Percentiles rank a stretch among this genome's conserved stretches.
Evolutionary conservation across 2,113 vertebrate species (phyloP).

Genomic region (Macrotus californicus): DNA sequence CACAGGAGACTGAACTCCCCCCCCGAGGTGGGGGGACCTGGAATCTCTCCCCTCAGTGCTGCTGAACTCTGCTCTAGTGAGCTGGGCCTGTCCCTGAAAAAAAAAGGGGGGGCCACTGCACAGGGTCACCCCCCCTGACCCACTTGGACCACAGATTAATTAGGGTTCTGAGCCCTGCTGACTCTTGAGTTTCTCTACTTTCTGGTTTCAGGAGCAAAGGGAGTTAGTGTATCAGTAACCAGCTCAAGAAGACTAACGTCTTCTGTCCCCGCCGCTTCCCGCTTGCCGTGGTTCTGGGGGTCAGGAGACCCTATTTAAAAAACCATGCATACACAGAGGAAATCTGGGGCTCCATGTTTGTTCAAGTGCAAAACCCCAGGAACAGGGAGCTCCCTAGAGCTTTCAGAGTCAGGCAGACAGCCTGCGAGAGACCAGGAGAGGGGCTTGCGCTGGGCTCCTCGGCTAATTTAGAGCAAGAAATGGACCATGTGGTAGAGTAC

Average conservation of each 20-base stretch:
- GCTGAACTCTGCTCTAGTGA: conserved; percentile 51
- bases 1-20: not conserved
- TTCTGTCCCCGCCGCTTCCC: not conserved
- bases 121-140: conserved; percentile 51
- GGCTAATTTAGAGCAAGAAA: not conserved
- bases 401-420: not conserved
- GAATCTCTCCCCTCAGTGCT: not conserved
- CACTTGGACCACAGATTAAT: conserved; percentile 58
- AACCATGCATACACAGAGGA: not conserved
- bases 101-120: not conserved
- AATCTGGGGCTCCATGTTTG: not conserved
- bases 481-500: not conserved
- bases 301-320: not conserved
- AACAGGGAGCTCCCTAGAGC: not conserved
- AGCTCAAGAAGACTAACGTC: not conserved
- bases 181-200: conserved; percentile 33
- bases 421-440: not conserved
- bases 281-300: not conserved
- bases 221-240: conserved; percentile 52
- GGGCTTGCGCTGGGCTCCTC: not conserved
- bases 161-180: conserved; percentile 37
- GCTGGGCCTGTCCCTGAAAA: not conserved
- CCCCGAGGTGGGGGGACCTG: not conserved
- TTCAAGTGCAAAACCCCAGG: not conserved
- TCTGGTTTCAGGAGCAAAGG: conserved; percentile 43